These are phyloP conservation scores for Altica lythri DNA, from an alignment of 2,888 invertebrate species.

Conservation along the genomic window DNA sequence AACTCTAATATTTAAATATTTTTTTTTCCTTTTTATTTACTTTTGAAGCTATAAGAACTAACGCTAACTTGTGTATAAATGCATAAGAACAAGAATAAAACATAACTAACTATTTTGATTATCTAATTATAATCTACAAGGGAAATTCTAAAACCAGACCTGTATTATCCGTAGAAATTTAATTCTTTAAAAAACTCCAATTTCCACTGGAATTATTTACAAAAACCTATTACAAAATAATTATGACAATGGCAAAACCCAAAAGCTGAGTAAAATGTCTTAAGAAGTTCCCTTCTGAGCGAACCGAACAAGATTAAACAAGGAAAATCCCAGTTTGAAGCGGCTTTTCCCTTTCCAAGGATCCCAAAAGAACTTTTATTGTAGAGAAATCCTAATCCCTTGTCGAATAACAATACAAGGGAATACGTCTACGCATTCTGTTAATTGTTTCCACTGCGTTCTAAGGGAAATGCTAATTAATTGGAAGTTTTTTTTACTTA, in stretches of 20 bases:
- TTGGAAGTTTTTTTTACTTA: slow-evolving; percentile 8
- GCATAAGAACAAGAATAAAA: no score
- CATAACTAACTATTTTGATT: no score
- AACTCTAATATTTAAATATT: no score
- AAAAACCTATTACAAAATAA: slow-evolving; percentile 11
- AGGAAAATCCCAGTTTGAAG: slow-evolving; percentile 16
- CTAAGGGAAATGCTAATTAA: slow-evolving; percentile 12
- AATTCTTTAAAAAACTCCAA: slow-evolving; percentile 1
- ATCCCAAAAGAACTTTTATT: slow-evolving; percentile 6
- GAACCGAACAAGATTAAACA: slow-evolving; percentile 11
- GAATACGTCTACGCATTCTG: slow-evolving; percentile 18
- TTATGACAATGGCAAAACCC: slow-evolving; percentile 6
- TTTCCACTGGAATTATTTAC: slow-evolving; percentile 6
- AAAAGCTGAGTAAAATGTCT: background rate
- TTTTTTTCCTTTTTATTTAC: background rate
- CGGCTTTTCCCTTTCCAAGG: slow-evolving; percentile 2
- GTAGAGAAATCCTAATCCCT: slow-evolving; percentile 12
- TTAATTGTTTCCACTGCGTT: slow-evolving; percentile 19
- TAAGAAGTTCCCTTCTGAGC: slow-evolving; percentile 9
- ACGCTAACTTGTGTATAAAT: no score
- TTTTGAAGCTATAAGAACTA: no score
- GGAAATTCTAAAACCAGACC: no score
- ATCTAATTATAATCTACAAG: no score
- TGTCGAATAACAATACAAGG: slow-evolving; percentile 19
- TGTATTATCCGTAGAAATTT: no score